Evolutionary conservation across 2,113 vertebrate species (phyloP).

Genomic region (Nettapus auritus): DNA sequence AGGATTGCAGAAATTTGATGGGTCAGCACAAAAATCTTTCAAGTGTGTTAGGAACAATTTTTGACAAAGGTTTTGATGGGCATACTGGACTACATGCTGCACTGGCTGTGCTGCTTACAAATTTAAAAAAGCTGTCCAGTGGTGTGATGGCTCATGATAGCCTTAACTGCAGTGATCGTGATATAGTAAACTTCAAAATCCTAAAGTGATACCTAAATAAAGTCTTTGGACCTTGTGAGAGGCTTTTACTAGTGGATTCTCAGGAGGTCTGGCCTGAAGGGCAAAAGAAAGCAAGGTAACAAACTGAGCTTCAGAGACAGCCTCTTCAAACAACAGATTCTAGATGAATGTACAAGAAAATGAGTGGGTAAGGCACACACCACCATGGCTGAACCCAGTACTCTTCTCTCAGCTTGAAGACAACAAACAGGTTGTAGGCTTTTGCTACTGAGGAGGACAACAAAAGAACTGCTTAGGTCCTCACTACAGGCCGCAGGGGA

Average conservation of each 20-base stretch:
- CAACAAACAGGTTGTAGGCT: not conserved
- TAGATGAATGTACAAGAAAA: not conserved
- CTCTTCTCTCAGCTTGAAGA: not conserved
- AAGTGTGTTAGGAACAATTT: not conserved
- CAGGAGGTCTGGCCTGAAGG: not conserved
- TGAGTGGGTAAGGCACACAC: not conserved
- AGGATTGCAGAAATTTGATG: not conserved
- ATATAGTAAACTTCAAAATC: not conserved
- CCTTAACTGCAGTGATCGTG: not conserved
- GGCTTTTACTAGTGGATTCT: not conserved
- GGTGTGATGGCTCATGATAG: not conserved
- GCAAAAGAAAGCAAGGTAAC: not conserved
- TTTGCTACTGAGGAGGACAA: not conserved
- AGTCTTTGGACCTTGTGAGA: not conserved
- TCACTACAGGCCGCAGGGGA: too few species aligned
- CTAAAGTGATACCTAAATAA: not conserved
- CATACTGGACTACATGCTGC: not conserved
- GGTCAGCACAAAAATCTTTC: not conserved
- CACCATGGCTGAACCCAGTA: not conserved
- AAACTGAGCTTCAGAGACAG: not conserved
- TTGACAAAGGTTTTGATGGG: not conserved
- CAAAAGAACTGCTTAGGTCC: not conserved
- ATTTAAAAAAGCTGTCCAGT: not conserved
- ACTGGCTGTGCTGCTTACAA: not conserved
- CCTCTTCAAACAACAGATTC: not conserved